A percentile compares a stretch with the other conserved stretches of the same genome.
Conservation (phyloP, 2,797 vertebrate genomes). For the Cossypha heuglini region DNA sequence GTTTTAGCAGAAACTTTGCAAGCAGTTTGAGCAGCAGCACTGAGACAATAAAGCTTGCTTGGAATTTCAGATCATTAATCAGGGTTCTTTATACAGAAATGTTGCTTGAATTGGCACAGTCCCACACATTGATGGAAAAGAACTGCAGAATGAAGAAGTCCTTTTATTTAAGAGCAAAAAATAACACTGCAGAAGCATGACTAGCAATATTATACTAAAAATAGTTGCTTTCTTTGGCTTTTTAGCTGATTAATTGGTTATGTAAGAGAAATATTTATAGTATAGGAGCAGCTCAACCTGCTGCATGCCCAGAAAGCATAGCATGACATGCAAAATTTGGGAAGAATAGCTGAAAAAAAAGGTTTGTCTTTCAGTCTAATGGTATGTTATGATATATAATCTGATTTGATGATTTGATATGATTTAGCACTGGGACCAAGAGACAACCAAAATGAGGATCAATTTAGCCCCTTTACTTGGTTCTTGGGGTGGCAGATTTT, state of each 20-base stretch:
- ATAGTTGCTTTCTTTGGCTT: conserved; percentile 54
- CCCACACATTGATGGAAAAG: conserved; percentile 45
- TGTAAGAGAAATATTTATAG: conserved; percentile 58
- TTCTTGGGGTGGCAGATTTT: not conserved
- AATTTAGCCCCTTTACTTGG: not conserved
- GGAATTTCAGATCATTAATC: conserved; percentile 47
- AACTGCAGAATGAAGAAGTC: conserved; percentile 37
- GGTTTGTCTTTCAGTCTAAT: not conserved
- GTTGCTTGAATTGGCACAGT: conserved; percentile 52
- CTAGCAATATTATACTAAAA: conserved; percentile 52
- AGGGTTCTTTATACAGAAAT: conserved; percentile 35
- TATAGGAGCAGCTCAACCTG: not conserved
- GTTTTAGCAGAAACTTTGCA: conserved; percentile 10
- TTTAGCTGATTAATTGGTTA: conserved; percentile 64
- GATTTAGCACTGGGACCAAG: not conserved
- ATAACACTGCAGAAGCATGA: conserved; percentile 49
- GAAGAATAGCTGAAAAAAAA: not conserved
- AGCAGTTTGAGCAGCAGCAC: not conserved
- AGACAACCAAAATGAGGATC: not conserved
- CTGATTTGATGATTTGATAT: not conserved
- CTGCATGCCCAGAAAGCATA: not conserved
- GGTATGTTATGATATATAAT: not conserved
- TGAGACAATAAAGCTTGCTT: conserved; percentile 39
- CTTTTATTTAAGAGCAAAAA: conserved; percentile 51
- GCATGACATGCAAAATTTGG: conserved; percentile 6